Conservation (phyloP, 1,140 invertebrate species). For the Drosophila ironensis region DNA sequence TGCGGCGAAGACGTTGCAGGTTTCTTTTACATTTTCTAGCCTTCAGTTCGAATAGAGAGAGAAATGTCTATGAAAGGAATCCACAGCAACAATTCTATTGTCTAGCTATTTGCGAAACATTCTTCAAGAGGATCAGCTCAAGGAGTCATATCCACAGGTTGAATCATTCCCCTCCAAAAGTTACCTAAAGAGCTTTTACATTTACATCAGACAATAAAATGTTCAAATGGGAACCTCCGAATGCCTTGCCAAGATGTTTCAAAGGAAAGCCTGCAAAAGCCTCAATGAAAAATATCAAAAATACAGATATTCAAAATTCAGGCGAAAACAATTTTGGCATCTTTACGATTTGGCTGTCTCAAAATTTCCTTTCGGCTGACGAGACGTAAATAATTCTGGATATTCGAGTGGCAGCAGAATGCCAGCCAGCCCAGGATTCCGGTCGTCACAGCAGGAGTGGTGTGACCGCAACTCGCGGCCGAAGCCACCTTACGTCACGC, state of each 20-base stretch:
- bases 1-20: not conserved
- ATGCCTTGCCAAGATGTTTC: not conserved
- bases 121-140: not conserved
- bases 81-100: conserved; percentile 13
- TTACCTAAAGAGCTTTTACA: too few relatives aligned
- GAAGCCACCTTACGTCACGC: not conserved
- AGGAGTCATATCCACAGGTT: too few relatives aligned
- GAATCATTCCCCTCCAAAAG: too few relatives aligned
- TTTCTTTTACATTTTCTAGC: conserved; percentile 11
- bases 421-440: not conserved
- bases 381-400: not conserved
- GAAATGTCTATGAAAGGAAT: conserved; percentile 4
- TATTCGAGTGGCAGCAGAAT: not conserved
- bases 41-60: not conserved
- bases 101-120: not conserved
- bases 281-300: not conserved
- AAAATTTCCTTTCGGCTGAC: not conserved
- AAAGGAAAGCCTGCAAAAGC: not conserved
- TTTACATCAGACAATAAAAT: too few relatives aligned
- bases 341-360: not conserved
- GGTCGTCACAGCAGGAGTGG: conserved; percentile 16
- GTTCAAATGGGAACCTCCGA: too few relatives aligned
- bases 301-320: not conserved
- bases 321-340: not conserved
- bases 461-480: conserved; percentile 33